phyloP scores from a whole-genome alignment of 2,888 invertebrate genomes.

The Trichopria drosophilae region DNA sequence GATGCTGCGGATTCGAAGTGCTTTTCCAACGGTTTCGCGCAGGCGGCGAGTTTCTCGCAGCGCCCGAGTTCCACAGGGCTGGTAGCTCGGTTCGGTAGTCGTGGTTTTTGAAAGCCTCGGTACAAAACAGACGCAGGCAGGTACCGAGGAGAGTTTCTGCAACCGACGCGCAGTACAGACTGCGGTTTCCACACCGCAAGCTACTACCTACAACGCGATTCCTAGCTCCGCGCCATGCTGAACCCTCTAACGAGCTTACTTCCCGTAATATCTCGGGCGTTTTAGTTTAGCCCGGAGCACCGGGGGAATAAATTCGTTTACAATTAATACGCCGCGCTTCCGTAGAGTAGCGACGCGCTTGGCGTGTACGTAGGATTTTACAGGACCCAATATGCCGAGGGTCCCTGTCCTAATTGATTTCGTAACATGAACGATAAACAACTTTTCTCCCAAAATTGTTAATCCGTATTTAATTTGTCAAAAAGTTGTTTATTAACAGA shows the following conservation, averaged over 20 bases:
- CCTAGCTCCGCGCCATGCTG: conserved; percentile 41
- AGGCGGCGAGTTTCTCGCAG: conserved; percentile 24
- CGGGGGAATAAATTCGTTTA: conserved; percentile 52
- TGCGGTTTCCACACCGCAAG: conserved; percentile 55
- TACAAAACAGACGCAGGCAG: conserved; percentile 42
- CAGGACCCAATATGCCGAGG: too few species aligned
- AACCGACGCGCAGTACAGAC: conserved; percentile 51
- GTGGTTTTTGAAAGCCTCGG: conserved; percentile 53
- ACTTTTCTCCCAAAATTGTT: too few species aligned
- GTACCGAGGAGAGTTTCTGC: conserved; percentile 41
- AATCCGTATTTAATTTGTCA: too few species aligned
- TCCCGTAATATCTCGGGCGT: conserved; percentile 52
- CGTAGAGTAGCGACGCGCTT: conserved; percentile 23
- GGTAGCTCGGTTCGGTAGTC: conserved; percentile 37
- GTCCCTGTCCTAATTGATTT: too few species aligned
- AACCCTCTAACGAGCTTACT: conserved; percentile 57
- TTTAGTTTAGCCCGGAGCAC: conserved; percentile 49
- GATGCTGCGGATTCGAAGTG: conserved; percentile 32
- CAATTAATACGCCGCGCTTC: conserved; percentile 48
- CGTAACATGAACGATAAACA: too few species aligned
- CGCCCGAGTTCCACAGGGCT: conserved; percentile 28
- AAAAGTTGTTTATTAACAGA: too few species aligned
- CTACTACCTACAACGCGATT: conserved; percentile 49
- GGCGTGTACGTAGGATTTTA: too few species aligned
- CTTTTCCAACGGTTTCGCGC: conserved; percentile 31